Base-by-base conservation (phyloP, 2,113 vertebrate genomes). In the Petroica traversi region DNA sequence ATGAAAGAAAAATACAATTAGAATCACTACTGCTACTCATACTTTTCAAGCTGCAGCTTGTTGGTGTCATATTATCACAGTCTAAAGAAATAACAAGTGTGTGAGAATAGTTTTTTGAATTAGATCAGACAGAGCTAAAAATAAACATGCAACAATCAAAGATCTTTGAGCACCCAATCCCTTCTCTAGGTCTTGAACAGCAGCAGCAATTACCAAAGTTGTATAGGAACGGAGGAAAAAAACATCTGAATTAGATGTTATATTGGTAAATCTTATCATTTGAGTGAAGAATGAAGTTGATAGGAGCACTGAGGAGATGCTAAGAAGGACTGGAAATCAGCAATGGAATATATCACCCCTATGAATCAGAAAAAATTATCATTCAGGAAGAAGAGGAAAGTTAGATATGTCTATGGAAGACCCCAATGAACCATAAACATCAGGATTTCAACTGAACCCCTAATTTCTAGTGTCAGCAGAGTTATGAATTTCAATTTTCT, bases 1-100 rank as follows among this genome's bases (percentile, higher is more conserved):
- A 95, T 51, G 34, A 96, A 96, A 96, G 75, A 62, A 82, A 95
- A 97, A 66, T 9, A 84, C 75, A 95, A 66, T 51, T 59, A 76
- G 62, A 79, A 76, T 73, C 54, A 62, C n/a, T 46, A 14, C 31
- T 74, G 54, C 36, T 61, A 43, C 31, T 64, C 26, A 52, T 33
- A 55, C 8, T 74, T 67, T 48, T 61, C 36, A 69, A 86, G 48
- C 20, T n/a, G 17, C 38, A 76, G 36, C 33, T 80, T 76, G 14
- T 26, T 90, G 20, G 17, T 61, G 9, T 49, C 14, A 0, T 22
- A 59, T 33, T 16, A 52, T 75, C 68, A 73, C 6, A 66, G 72
- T 11, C 64, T 77, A 36, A 86, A 79, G 20, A 41, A 66, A 8
- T n/a, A 52, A 45, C 2, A 57, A 40, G 15, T 8, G 3, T 14